These are phyloP conservation scores for Uropsilus gracilis DNA, from an alignment of 2,113 vertebrate genomes.

Conservation along the genomic window DNA sequence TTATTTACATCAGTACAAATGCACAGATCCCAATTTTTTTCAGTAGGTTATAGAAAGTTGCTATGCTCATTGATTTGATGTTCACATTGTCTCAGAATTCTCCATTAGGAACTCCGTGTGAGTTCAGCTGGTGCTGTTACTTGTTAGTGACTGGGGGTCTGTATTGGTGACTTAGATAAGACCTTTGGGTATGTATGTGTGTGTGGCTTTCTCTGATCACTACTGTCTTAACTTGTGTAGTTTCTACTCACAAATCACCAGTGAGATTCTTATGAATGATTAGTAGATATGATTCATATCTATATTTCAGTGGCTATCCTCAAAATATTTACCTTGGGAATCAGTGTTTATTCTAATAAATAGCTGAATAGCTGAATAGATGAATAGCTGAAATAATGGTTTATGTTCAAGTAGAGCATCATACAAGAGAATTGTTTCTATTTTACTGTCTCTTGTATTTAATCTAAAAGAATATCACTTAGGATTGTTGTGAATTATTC, in stretches of 20 bases:
- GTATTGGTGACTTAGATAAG: neutral
- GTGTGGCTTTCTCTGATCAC: neutral
- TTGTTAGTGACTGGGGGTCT: neutral
- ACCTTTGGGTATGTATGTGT: fast-evolving
- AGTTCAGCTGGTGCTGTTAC: neutral
- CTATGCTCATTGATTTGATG: neutral
- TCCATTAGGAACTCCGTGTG: neutral
- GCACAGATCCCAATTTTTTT: neutral
- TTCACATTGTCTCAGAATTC: neutral
- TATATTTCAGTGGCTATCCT: neutral
- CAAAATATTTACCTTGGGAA: neutral
- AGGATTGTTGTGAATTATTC: neutral
- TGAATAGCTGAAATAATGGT: neutral
- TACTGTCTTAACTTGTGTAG: neutral
- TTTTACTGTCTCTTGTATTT: neutral
- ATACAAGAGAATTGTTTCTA: neutral
- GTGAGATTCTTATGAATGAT: neutral
- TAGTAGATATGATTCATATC: neutral
- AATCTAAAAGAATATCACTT: neutral
- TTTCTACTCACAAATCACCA: neutral
- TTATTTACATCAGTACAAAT: neutral
- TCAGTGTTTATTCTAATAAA: neutral
- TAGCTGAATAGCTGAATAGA: too few relatives aligned
- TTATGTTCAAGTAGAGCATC: neutral
- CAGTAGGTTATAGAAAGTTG: neutral